A percentile compares a stretch with the other conserved stretches of the same genome.
Conservation (phyloP, 2,888 invertebrate genomes). For the Drosophila birchii region DNA sequence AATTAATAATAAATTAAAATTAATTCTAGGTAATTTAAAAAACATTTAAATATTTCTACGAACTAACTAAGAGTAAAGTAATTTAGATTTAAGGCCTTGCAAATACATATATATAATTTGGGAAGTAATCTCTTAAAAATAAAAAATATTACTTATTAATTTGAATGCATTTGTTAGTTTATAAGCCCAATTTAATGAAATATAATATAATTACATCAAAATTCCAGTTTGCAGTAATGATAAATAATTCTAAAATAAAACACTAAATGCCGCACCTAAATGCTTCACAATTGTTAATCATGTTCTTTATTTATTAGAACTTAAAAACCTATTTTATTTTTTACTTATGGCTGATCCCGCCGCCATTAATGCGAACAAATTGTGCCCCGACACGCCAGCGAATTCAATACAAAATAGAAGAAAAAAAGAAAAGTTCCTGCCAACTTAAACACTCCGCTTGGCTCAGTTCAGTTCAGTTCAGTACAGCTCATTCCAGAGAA, state of each 20-base stretch:
- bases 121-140: constrained; percentile 4
- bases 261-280: constrained; percentile 1
- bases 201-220: not conserved
- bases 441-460: constrained; percentile 42
- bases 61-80: not conserved
- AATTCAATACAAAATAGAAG: constrained; percentile 47
- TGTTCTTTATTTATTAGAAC: constrained; percentile 1
- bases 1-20: not conserved
- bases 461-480: constrained; percentile 1
- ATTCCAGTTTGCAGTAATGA: not conserved
- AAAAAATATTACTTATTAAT: not conserved
- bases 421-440: constrained; percentile 31
- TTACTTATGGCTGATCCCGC: constrained; percentile 18
- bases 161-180: constrained; percentile 1
- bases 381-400: constrained; percentile 36
- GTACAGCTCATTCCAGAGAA: constrained; percentile 13
- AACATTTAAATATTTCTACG: not conserved
- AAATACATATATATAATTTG: not conserved
- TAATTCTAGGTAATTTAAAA: no score
- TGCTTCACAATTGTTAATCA: constrained; percentile 6
- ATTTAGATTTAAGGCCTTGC: not conserved
- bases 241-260: constrained; percentile 20
- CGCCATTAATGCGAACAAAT: constrained; percentile 40
- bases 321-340: constrained; percentile 5
- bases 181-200: not conserved